Percentiles rank a stretch among this genome's conserved stretches.
Evolutionary conservation across 1,140 invertebrate genomes (phyloP).

Genomic region (Drosophila nannoptera): DNA sequence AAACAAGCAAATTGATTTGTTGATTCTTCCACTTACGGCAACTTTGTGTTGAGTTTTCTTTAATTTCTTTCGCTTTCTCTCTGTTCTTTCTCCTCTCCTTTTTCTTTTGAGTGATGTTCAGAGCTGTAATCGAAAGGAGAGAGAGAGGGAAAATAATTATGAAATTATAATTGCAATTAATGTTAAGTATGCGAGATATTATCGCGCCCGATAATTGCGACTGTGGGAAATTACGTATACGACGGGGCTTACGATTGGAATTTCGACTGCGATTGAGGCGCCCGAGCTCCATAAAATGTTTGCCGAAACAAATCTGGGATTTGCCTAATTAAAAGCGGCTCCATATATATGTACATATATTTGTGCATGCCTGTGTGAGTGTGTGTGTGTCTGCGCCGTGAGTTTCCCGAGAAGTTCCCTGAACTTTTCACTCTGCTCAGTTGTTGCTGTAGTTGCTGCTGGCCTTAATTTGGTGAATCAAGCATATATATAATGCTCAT

Average conservation of each 20-base stretch:
- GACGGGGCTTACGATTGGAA: background rate
- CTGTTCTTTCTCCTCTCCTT: no score
- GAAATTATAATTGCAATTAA: no score
- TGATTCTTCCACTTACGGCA: constrained; percentile 22
- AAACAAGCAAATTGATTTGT: background rate
- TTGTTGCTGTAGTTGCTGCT: constrained; percentile 31
- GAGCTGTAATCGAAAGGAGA: no score
- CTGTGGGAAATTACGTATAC: no score
- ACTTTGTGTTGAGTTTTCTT: constrained; percentile 2
- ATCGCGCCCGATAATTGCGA: no score
- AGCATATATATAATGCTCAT: background rate
- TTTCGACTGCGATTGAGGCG: background rate
- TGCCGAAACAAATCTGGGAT: background rate
- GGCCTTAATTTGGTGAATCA: constrained; percentile 60
- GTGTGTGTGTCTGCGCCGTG: background rate
- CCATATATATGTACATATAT: background rate
- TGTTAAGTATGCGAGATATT: no score
- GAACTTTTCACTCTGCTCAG: constrained; percentile 31
- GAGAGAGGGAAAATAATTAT: no score
- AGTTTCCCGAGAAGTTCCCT: constrained; percentile 14
- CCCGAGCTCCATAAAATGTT: background rate
- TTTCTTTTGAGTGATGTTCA: no score
- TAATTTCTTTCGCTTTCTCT: background rate
- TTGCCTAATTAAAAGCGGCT: constrained; percentile 1
- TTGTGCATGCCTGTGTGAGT: background rate